A percentile compares a stretch with the other conserved stretches of the same genome.
Conservation (phyloP, 2,888 invertebrate genomes). For the Cepaea hortensis region DNA sequence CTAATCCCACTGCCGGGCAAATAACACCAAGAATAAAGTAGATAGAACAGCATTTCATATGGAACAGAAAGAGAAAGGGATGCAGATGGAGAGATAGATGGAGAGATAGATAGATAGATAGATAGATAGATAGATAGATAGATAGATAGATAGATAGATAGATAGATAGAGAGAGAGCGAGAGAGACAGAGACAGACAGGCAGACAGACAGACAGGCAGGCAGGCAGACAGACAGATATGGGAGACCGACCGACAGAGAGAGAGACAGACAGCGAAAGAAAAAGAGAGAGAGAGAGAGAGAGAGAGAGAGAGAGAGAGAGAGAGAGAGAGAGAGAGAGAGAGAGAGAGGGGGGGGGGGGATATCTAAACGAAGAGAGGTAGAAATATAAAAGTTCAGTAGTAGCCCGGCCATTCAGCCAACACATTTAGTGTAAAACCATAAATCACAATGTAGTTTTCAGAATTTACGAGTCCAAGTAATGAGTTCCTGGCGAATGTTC, state of each 20-base stretch:
- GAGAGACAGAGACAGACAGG: not conserved
- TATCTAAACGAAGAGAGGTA: not conserved
- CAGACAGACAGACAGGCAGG: no score
- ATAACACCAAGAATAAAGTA: no score
- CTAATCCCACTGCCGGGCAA: no score
- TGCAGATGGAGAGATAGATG: not conserved
- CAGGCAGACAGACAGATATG: no score
- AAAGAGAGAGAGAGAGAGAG: slow-evolving; percentile 3
- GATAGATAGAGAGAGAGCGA: not conserved
- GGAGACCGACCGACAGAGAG: not conserved
- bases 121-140: not conserved
- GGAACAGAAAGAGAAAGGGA: not conserved
- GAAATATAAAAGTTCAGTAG: not conserved
- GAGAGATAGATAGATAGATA: not conserved
- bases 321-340: slow-evolving; percentile 8
- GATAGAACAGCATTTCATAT: no score
- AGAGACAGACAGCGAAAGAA: not conserved
- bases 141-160: not conserved
- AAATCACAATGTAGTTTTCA: no score
- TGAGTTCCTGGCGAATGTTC: no score
- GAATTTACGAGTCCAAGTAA: no score
- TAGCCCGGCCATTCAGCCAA: not conserved
- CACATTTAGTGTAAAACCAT: not conserved
- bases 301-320: slow-evolving; percentile 14
- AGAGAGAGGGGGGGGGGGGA: not conserved